Base-by-base conservation (phyloP, 92 coral and sea anemone genomes). In the Zoanthus solanderi region DNA sequence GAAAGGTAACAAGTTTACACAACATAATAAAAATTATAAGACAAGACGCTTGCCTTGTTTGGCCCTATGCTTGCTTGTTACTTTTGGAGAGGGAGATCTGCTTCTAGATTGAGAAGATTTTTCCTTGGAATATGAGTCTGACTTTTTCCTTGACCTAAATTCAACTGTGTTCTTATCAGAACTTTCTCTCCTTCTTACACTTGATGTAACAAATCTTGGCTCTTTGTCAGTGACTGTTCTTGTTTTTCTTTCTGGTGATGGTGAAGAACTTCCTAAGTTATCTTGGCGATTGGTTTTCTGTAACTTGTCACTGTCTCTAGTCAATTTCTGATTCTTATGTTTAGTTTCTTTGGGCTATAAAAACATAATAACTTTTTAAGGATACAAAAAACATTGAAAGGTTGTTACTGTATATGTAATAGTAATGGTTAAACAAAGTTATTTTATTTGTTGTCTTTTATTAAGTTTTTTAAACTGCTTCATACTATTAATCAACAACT, bases 231-330 rank as follows among this genome's bases (percentile, higher is more conserved):
- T 37, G 7, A 23, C 28, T 15, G 46, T 6, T 66, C 56, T 79
- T 61, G 84, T 56, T 46, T 65, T 81, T 75, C 58, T 45, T 58
- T 81, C 85, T 29, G 85, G 85, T 81, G 85, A 81, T 16, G 30
- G 85, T 67, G 85, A 42, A 66, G 0, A 30, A 42, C 61, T 54
- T 12, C 44, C 28, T 5, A 46, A 12, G 16, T 56, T 77, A 54
- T 76, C 44, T 76, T 63, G 23, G 63, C 23, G 56, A 81, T 29
- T 44, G 60, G 14, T 81, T 18, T n/a, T 56, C 23, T 65, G 61
- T 18, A 23, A 63, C 31, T 16, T 75, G 37, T 47, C 4, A 30
- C 11, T 0, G 8, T 77, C 66, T 58, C 29, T 77, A 10, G 79
- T 23, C 6, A 46, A 16, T 77, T 77, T 77, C 48, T 77, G 82